Conservation (phyloP, 2,888 invertebrate genomes). For the Platynereis dumerilii region DNA sequence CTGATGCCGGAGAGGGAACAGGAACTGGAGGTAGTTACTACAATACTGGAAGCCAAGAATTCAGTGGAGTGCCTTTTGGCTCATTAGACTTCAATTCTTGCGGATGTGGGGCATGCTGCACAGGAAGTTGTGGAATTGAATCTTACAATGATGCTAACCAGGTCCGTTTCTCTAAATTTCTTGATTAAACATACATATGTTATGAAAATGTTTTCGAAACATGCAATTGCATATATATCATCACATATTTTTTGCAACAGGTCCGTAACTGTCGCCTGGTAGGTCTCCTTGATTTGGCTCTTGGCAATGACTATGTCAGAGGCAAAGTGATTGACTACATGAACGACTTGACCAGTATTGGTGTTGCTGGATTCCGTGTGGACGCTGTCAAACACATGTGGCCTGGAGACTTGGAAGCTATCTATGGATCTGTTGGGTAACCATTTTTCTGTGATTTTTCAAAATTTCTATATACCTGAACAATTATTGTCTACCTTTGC, state of each 20-base stretch:
- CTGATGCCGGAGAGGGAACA: conserved; percentile 56
- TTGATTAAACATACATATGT: too few species aligned
- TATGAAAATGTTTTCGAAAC: too few species aligned
- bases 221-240: too few species aligned
- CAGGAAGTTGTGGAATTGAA: conserved; percentile 44
- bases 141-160: conserved; percentile 10
- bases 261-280: conserved; percentile 17
- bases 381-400: conserved; percentile 68
- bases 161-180: too few species aligned
- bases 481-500: too few species aligned
- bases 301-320: conserved; percentile 69
- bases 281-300: conserved; percentile 11
- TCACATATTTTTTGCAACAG: conserved; percentile 38
- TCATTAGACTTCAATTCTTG: conserved; percentile 69
- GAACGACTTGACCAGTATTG: conserved; percentile 73
- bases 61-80: conserved; percentile 63
- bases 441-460: too few species aligned
- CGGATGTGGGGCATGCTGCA: conserved; percentile 27
- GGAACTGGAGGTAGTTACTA: conserved; percentile 70
- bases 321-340: conserved; percentile 71
- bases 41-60: conserved; percentile 46
- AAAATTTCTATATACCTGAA: too few species aligned
- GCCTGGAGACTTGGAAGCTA: conserved; percentile 75
- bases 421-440: conserved; percentile 65
- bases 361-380: conserved; percentile 79